Percentiles rank a stretch among this genome's conserved stretches.
Conservation (phyloP, 2,888 invertebrate species). For the Calameuta idolon region DNA sequence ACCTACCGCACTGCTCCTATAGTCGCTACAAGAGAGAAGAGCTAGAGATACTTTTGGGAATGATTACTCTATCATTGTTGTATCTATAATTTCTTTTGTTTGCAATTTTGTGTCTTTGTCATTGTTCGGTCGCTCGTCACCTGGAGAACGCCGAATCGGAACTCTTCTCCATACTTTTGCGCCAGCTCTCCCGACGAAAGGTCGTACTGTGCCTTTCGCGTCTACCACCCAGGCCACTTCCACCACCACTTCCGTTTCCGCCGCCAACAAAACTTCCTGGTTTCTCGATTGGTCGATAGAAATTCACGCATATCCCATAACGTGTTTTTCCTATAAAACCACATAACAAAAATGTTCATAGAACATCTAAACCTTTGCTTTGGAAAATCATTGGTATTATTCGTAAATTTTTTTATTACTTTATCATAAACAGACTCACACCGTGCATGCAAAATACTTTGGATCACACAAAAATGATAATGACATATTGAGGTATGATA, state of each 20-base stretch:
- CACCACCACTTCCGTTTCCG: conserved; percentile 46
- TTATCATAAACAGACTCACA: background rate
- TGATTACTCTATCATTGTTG: background rate
- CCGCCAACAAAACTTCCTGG: conserved; percentile 64
- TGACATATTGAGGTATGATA: background rate
- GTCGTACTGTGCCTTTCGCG: conserved; percentile 70
- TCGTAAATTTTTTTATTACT: background rate
- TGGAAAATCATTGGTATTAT: background rate
- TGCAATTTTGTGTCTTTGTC: background rate
- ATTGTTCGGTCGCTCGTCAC: conserved; percentile 68
- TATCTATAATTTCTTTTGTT: background rate
- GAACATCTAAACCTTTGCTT: background rate
- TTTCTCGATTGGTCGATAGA: conserved; percentile 92
- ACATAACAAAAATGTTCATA: background rate
- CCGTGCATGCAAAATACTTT: background rate
- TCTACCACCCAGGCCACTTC: conserved; percentile 54
- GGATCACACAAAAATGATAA: background rate
- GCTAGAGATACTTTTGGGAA: conserved; percentile 43
- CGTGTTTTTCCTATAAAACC: conserved; percentile 78
- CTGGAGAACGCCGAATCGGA: conserved; percentile 94
- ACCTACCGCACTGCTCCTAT: conserved; percentile 90
- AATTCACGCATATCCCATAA: conserved; percentile 98
- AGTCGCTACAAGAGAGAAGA: conserved; percentile 79
- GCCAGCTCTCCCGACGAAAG: conserved; percentile 88
- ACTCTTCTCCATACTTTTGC: conserved; percentile 92